These are phyloP conservation scores for Dasypus novemcinctus DNA, from an alignment of 2,113 vertebrate genomes.

Conservation along the genomic window DNA sequence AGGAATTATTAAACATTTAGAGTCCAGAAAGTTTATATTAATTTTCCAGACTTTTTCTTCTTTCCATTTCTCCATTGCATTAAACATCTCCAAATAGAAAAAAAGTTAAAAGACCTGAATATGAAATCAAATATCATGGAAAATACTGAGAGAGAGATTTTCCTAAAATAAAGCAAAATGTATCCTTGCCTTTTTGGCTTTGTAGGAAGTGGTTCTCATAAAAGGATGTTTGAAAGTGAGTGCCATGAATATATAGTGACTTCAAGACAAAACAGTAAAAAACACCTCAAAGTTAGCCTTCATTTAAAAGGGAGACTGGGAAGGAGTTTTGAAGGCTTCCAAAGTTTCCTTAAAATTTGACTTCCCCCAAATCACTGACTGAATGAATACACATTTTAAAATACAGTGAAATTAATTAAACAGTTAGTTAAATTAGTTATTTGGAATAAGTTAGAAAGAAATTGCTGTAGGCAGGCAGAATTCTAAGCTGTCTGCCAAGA, in stretches of 20 bases:
- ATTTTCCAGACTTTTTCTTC: constrained; percentile 64
- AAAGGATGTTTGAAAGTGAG: constrained; percentile 26
- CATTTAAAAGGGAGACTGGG: constrained; percentile 19
- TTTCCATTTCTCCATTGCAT: constrained; percentile 44
- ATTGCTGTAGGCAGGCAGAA: not conserved
- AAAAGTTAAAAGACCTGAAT: not conserved
- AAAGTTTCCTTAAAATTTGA: constrained; percentile 19
- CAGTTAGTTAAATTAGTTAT: constrained; percentile 16
- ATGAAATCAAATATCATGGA: constrained; percentile 40
- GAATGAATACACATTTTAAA: constrained; percentile 1
- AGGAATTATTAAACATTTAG: constrained; percentile 63
- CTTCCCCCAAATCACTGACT: not conserved
- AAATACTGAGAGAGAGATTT: constrained; percentile 46
- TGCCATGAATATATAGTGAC: not conserved
- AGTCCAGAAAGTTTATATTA: constrained; percentile 61
- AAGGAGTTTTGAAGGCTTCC: constrained; percentile 45
- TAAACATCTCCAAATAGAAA: not conserved
- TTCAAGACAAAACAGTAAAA: not conserved
- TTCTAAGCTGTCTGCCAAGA: not conserved
- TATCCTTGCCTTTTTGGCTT: constrained; percentile 21
- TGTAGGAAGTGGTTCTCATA: constrained; percentile 33
- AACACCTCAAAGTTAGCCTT: not conserved
- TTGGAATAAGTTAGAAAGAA: constrained; percentile 14
- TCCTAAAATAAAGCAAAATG: constrained; percentile 42
- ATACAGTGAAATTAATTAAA: not conserved